Percentiles rank a stretch among this genome's conserved stretches.
These are phyloP conservation scores for Microplitis demolitor DNA, from an alignment of 1,140 invertebrate genomes.

Conservation along the genomic window DNA sequence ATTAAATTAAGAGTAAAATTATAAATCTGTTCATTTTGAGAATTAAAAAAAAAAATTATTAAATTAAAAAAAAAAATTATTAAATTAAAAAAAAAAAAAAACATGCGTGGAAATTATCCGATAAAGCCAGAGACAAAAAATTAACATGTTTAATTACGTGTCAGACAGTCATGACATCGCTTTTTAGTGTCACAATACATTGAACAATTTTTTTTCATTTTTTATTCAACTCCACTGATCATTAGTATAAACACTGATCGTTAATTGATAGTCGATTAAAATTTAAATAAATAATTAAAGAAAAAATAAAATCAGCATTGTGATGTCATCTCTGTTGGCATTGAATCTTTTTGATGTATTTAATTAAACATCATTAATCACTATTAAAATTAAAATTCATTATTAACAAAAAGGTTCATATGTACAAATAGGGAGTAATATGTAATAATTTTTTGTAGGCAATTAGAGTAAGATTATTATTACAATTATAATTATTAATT, in stretches of 20 bases:
- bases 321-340: slow-evolving; percentile 29
- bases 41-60: no score
- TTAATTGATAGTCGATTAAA: neutral
- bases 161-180: slow-evolving; percentile 6
- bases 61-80: no score
- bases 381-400: neutral
- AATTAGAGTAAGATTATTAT: neutral
- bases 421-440: slow-evolving; percentile 8
- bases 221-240: neutral
- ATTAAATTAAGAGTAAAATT: neutral
- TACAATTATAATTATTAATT: neutral
- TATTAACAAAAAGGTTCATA: slow-evolving; percentile 29
- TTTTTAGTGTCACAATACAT: slow-evolving; percentile 29
- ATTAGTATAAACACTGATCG: neutral
- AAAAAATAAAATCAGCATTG: slow-evolving; percentile 30
- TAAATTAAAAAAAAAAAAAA: no score
- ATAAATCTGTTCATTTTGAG: no score
- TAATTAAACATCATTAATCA: no score
- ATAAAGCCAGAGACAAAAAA: neutral
- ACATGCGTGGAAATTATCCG: no score
- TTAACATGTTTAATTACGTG: slow-evolving; percentile 25
- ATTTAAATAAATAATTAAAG: slow-evolving; percentile 16
- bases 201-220: slow-evolving; percentile 8
- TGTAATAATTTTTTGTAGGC: neutral
- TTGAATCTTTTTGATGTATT: slow-evolving; percentile 4